Evolutionary conservation across 2,113 vertebrate species (phyloP).

Genomic region (Anguilla japonica): DNA sequence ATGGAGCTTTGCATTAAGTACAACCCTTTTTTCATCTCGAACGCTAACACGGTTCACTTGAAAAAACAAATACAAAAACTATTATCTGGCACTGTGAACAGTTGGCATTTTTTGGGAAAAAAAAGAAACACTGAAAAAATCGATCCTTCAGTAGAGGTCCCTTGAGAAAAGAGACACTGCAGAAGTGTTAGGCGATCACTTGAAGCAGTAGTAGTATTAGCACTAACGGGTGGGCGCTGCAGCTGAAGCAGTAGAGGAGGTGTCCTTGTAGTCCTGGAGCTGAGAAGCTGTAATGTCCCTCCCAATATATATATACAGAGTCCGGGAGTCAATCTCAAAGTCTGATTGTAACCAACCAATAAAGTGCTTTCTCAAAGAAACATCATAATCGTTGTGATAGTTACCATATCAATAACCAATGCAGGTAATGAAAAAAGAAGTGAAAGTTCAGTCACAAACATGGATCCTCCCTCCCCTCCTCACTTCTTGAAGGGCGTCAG

Average conservation of each 20-base stretch:
- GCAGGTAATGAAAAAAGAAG: slow-evolving; percentile 25
- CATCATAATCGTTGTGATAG: slow-evolving; percentile 61
- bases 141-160: slow-evolving; percentile 46
- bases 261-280: slow-evolving; percentile 35
- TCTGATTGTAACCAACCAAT: slow-evolving; percentile 68
- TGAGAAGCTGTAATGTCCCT: slow-evolving; percentile 34
- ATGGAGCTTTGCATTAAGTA: background rate
- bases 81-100: slow-evolving; percentile 59
- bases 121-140: slow-evolving; percentile 40
- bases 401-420: slow-evolving; percentile 41
- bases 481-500: slow-evolving; percentile 92
- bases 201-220: slow-evolving; percentile 55
- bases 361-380: slow-evolving; percentile 78
- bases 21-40: slow-evolving; percentile 26
- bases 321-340: slow-evolving; percentile 57
- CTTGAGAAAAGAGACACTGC: slow-evolving; percentile 44
- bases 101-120: slow-evolving; percentile 59
- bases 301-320: slow-evolving; percentile 33
- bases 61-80: slow-evolving; percentile 48
- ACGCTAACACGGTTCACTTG: slow-evolving; percentile 28
- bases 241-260: slow-evolving; percentile 36
- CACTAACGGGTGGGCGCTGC: slow-evolving; percentile 40
- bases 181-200: slow-evolving; percentile 37
- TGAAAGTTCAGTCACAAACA: slow-evolving; percentile 62
- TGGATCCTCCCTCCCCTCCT: slow-evolving; percentile 28